These are phyloP conservation scores for Thamnaconus septentrionalis DNA, from an alignment of 2,113 vertebrate species.

Conservation along the genomic window DNA sequence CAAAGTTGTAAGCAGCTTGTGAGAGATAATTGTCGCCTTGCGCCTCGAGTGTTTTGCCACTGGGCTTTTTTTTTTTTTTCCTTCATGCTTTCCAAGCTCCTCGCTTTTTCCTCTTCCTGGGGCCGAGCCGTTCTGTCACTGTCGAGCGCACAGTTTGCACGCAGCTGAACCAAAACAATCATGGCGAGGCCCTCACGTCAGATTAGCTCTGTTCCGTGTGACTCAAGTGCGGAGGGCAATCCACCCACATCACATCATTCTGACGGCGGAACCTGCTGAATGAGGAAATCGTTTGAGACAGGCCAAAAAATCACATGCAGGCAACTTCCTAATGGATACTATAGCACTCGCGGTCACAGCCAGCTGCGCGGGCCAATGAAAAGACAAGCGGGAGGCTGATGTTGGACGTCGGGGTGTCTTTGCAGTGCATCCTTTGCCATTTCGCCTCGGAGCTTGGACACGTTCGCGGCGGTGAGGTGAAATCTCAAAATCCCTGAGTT, in stretches of 20 bases:
- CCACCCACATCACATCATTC: too few species aligned
- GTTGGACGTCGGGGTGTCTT: constrained; percentile 57
- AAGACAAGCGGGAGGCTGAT: constrained; percentile 31
- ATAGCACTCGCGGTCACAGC: neutral
- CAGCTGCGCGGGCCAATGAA: neutral
- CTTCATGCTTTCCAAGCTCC: neutral
- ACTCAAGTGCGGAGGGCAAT: constrained; percentile 58
- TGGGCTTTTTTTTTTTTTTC: constrained; percentile 13
- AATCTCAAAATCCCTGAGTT: too few species aligned
- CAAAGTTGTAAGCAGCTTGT: constrained; percentile 35
- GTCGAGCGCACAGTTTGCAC: constrained; percentile 26
- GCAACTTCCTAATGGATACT: too few species aligned
- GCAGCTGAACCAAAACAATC: constrained; percentile 54
- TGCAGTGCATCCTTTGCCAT: constrained; percentile 28
- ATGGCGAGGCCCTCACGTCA: constrained; percentile 40
- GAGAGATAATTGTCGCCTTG: constrained; percentile 13
- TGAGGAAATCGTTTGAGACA: too few species aligned
- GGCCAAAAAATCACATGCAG: too few species aligned
- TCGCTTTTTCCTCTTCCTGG: constrained; percentile 7
- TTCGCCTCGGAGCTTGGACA: constrained; percentile 38
- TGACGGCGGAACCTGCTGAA: too few species aligned
- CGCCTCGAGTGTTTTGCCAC: constrained; percentile 13
- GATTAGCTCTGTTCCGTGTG: constrained; percentile 66
- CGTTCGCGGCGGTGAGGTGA: constrained; percentile 10
- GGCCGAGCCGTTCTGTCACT: constrained; percentile 29